Base-by-base conservation (phyloP, 2,888 invertebrate species). In the Subacronicta megacephala region DNA sequence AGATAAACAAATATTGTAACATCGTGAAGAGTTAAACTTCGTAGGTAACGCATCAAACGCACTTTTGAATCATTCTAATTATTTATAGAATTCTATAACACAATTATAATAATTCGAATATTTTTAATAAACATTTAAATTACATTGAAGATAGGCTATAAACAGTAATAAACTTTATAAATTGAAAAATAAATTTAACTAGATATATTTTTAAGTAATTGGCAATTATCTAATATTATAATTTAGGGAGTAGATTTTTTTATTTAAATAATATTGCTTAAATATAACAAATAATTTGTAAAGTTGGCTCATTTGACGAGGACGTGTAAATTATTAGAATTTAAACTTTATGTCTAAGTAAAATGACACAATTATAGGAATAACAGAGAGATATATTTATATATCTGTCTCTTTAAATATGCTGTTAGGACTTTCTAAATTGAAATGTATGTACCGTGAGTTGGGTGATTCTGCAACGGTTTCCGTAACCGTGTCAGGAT, bases 371-470 rank as follows among this genome's bases (percentile, higher is more conserved):
- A 26, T 20, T 40, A 41, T 10, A 26, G 26, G 10, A 26, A 10
- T 26, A 26, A 26, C 26, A 26, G 3, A n/a, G 31, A 1, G 12
- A 29, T 17, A 13, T 15, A 20, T 7, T 85, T 89, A 92, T 68
- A 94, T 94, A 61, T 95, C 93, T 0, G 95, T 90, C 79, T 94
- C 91, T 63, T 90, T 89, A 67, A 94, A 92, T 12, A 92, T 81
- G 62, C 81, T 88, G 47, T 77, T 76, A n/a, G 90, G 82, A n/a
- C 75, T 83, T 15, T 93, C 93, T 7, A 83, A 52, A 45, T 87
- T 89, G 70, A 93, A 93, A 59, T 93, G 93, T 53, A 94, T 93
- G 78, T 88, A 94, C 26, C 94, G 82, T 0, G 90, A 82, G 50
- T 79, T 87, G n/a, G 92, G 87, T 0, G 89, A 81, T 16, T 90